A percentile compares a stretch with the other conserved stretches of the same genome.
Evolutionary conservation across 1,140 invertebrate genomes (phyloP).

Genomic region (Oedothorax gibbosus): DNA sequence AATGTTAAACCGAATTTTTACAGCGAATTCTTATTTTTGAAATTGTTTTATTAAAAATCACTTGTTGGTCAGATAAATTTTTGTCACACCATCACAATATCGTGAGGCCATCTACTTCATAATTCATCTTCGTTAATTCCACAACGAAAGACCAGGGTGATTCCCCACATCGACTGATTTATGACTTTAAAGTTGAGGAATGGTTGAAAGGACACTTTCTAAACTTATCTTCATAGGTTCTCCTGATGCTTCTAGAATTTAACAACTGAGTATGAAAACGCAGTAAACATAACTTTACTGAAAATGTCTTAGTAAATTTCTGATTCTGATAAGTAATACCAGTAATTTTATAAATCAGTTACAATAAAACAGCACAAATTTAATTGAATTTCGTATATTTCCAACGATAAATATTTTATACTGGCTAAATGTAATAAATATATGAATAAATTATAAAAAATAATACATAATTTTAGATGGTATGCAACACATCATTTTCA

Average conservation of each 20-base stretch:
- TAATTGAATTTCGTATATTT: too few relatives aligned
- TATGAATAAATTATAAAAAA: not conserved
- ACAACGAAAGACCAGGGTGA: not conserved
- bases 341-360: not conserved
- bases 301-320: too few relatives aligned
- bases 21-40: too few relatives aligned
- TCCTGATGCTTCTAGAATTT: not conserved
- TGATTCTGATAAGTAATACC: not conserved
- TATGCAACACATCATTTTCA: not conserved
- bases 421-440: not conserved
- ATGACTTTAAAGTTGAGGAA: slow-evolving; percentile 5
- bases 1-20: too few relatives aligned
- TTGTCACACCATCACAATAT: too few relatives aligned
- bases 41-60: too few relatives aligned
- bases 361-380: not conserved
- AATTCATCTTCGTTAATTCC: slow-evolving; percentile 57
- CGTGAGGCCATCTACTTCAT: not conserved
- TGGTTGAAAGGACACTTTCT: not conserved
- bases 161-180: slow-evolving; percentile 45
- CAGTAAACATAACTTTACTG: too few relatives aligned
- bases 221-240: not conserved
- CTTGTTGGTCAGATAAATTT: too few relatives aligned
- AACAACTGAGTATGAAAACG: too few relatives aligned
- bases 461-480: not conserved
- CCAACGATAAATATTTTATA: too few relatives aligned